Base-by-base conservation (phyloP, 2,113 vertebrate species). In the Ivindomyrus marchei region DNA sequence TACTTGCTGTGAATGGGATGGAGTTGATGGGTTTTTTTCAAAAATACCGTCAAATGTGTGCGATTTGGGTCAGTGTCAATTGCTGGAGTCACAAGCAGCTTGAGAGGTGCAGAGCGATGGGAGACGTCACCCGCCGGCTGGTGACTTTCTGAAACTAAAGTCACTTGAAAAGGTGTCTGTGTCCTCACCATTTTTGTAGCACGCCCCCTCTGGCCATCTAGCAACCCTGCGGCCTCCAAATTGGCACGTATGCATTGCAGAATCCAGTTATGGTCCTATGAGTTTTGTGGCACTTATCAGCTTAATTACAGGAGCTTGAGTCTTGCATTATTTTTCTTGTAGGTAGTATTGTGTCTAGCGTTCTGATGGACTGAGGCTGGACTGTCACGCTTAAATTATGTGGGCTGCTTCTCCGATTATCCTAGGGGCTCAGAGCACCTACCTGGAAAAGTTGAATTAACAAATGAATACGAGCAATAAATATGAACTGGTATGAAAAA, bases 11-110 rank as follows among this genome's bases (percentile, higher is more conserved):
- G 70, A 31, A 46, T n/a, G 56, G 42, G 24, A 66, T 83, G 52
- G 88, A 86, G 88, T 90, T 7, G 50, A 90, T 89, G 36, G 80
- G 85, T 21, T 91, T 91, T 91, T 47, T 87, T 91, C 74, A 70
- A 56, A 90, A 47, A 83, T 90, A 92, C 92, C 92, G 77, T 77
- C 56, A 94, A 92, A 88, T 86, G 31, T 86, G 49, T 86, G 39
- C 39, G 88, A 92, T 80, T 89, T 90, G 90, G 90, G 90, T 91
- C 92, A 90, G 90, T 36, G 31, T 47, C 31, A 80, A 47, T 45
- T 11, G 19, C 84, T 17, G 21, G 27, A 17, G 10, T 87, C 17
- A 31, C n/a, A 4, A 11, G 9, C 9, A 24, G 24, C 56, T 49
- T 45, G 7, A 8, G 24, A 62, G 21, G 80, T 7, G n/a, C 31